Base-by-base conservation (phyloP, 2,113 vertebrate species). In the Brachypteracias leptosomus region DNA sequence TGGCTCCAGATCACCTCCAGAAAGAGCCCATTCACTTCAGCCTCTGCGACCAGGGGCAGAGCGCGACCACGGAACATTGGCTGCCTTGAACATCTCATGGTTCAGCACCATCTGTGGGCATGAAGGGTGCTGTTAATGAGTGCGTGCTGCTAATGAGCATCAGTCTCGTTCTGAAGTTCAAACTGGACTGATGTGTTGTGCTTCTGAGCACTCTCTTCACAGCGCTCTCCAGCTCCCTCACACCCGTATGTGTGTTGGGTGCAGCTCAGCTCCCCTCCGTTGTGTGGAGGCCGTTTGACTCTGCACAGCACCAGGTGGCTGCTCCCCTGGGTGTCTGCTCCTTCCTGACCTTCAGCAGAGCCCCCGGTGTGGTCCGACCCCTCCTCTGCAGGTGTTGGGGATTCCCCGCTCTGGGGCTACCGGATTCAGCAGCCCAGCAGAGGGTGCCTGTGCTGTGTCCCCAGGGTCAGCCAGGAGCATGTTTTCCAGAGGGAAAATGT, bases 201-300 rank as follows among this genome's bases (percentile, higher is more conserved):
- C 35, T 62, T 55, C 36, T 10, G 31, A 54, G n/a, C 0, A 1
- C 24, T 14, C 11, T 11, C 57, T 13, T 22, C 12, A 6, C 51
- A 44, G 21, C 2, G 0, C 20, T 16, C 25, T 36, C 11, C 10
- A 9, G 2, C 31, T 59, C 16, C 67, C 13, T 25, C 20, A 3
- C 6, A 22, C 26, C 16, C 1, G 0, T 21, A 11, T 3, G 2
- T 3, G 10, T 15, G 1, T 28, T 42, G 26, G 18, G 22, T 11
- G 36, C 35, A 57, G 42, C 44, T 1, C 31, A 9, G n/a, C 42
- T 71, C 21, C 42, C 70, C 55, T 29, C 25, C 47, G 28, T 17
- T 14, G 3, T 19, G 40, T 4, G 5, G 35, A 14, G 20, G 24
- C 38, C 1, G 2, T 2, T 40, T 18, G 49, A 47, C 49, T 22